phyloP scores from a whole-genome alignment of 2,888 invertebrate genomes.

The Pristionchus maxplancki region DNA sequence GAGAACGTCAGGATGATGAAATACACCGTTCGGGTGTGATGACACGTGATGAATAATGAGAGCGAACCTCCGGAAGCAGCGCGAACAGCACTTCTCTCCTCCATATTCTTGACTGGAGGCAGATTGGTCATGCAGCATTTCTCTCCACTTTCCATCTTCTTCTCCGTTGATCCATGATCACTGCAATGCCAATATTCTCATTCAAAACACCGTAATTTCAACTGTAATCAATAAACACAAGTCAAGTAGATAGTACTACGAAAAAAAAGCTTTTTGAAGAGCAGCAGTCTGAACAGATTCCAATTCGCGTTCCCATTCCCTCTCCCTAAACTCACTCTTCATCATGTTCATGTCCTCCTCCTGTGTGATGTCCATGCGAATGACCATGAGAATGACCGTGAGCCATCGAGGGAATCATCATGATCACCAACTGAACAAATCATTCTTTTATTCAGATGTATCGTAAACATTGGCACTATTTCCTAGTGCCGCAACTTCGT shows the following conservation, averaged over 20 bases:
- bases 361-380: neutral
- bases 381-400: slow-evolving; percentile 67
- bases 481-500: no score
- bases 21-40: neutral
- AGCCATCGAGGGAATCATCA: slow-evolving; percentile 70
- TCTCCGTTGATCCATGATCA: neutral
- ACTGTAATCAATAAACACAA: no score
- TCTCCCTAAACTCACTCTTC: slow-evolving; percentile 29
- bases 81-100: neutral
- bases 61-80: neutral
- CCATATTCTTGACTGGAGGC: neutral
- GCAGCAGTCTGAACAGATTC: no score
- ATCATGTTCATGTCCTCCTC: slow-evolving; percentile 34
- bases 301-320: no score
- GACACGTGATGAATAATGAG: neutral
- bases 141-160: slow-evolving; percentile 19
- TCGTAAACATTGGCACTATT: no score
- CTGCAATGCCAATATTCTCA: neutral
- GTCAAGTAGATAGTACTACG: no score
- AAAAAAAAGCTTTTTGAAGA: no score
- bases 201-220: no score
- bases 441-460: neutral
- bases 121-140: slow-evolving; percentile 45
- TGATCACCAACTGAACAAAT: slow-evolving; percentile 61
- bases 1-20: neutral